Percentiles rank a stretch among this genome's conserved stretches.
These are phyloP conservation scores for Tupaia tana DNA, from an alignment of 2,113 vertebrate species.

Conservation along the genomic window DNA sequence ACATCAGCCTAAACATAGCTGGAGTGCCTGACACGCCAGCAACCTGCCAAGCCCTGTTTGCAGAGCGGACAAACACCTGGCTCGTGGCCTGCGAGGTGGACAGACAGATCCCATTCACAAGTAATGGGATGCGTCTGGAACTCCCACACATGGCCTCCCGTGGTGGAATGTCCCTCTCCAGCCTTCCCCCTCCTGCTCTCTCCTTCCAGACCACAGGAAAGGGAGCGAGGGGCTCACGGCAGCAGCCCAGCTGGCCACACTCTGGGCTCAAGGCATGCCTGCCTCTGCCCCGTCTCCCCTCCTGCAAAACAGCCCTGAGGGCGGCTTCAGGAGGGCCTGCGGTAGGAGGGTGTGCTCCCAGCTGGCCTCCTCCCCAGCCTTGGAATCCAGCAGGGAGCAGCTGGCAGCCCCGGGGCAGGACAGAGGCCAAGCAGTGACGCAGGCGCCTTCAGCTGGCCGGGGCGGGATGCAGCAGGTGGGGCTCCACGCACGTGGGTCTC, in stretches of 20 bases:
- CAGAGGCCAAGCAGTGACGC: not conserved
- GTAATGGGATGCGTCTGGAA: constrained; percentile 53
- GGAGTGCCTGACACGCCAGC: constrained; percentile 79
- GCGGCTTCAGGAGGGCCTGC: not conserved
- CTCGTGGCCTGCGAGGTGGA: constrained; percentile 44
- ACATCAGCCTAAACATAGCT: constrained; percentile 84
- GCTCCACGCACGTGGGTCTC: not conserved
- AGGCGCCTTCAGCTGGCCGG: not conserved
- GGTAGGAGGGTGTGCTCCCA: not conserved
- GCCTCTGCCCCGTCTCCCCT: not conserved
- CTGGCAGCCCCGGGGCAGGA: not conserved
- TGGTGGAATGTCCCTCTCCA: not conserved
- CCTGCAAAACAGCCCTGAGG: constrained; percentile 17
- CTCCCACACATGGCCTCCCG: constrained; percentile 34
- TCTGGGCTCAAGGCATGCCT: not conserved
- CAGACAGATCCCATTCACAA: constrained; percentile 79
- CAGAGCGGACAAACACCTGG: constrained; percentile 57
- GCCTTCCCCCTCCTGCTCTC: not conserved
- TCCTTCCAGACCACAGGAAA: constrained; percentile 15
- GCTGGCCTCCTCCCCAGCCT: not conserved
- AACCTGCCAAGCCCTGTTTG: constrained; percentile 67
- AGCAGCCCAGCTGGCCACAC: not conserved
- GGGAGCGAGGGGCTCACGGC: not conserved
- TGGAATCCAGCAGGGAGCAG: not conserved
- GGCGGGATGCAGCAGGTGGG: constrained; percentile 28